Evolutionary conservation across 1,140 invertebrate genomes (phyloP), one percentile per base, ranked within the genome.

Genomic region (Gonatopus flavifemur): DNA sequence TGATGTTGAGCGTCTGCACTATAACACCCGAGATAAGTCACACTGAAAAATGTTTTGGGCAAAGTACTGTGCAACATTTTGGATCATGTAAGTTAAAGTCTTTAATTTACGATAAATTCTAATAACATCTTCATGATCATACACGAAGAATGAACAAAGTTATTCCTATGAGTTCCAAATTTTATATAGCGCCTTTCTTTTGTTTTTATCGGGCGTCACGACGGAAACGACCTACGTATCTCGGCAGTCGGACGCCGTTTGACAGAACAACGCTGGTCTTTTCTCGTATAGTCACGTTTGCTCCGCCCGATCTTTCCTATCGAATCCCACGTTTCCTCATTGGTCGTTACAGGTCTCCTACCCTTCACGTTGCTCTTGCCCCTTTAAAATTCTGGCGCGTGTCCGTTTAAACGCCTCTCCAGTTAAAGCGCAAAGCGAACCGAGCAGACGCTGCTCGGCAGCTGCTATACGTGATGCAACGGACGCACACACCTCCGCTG

Each of bases 191-290:
- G 8, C 18, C n/a, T 38, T 20, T 30, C 30, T 21, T 10, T 33
- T 16, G n/a, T 12, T 35, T 3, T 19, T n/a, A 2, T 20, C 7
- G 12, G 9, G 20, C 5, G 10, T 31, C 18, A 28, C 2, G 19
- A 12, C 7, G 16, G n/a, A 18, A 25, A 52, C 53, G 35, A 40
- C 50, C 43, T 53, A 38, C 51, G 44, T 51, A 30, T 44, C 50
- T 55, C 69, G 67, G 65, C 72, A 67, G 55, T 69, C 59, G 66
- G 59, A 64, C 66, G 76, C 72, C 74, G 72, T 76, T 59, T 76
- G 73, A 57, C 58, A 45, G 24, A 47, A 55, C 43, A 40, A 35
- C 31, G 53, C 54, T 47, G 46, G 51, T 50, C 43, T 45, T 36
- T 31, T 54, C 59, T 64, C 51, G 59, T 67, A 66, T 67, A 69